These are phyloP conservation scores for Celastrina argiolus DNA, from an alignment of 2,888 invertebrate species.

Conservation along the genomic window DNA sequence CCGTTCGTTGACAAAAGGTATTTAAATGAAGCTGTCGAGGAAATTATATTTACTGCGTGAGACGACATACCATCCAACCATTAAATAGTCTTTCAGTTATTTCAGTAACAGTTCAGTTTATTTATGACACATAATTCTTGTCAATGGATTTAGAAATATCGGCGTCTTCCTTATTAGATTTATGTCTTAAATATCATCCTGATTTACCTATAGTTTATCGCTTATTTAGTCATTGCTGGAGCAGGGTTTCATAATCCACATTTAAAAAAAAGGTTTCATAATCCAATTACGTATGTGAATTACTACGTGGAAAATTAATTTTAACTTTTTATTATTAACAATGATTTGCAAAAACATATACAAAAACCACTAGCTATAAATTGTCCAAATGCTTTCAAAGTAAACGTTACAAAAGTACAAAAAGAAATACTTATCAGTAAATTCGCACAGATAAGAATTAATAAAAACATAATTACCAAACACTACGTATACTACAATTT, in stretches of 20 bases:
- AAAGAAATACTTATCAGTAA: not conserved
- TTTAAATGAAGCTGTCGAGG: conserved; percentile 76
- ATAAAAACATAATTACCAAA: not conserved
- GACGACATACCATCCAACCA: conserved; percentile 54
- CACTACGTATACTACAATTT: not conserved
- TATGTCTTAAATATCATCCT: not conserved
- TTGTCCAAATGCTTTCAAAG: no score
- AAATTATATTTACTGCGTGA: conserved; percentile 69
- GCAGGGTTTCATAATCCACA: no score
- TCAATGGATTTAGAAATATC: not conserved
- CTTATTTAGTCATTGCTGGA: no score
- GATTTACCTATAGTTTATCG: not conserved
- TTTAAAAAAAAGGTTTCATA: no score
- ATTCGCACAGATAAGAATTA: not conserved
- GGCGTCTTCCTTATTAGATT: not conserved
- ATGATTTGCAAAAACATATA: no score
- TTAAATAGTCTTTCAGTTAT: conserved; percentile 50
- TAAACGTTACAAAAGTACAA: no score
- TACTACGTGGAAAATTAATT: no score
- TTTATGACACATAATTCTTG: conserved; percentile 17
- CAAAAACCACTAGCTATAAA: no score
- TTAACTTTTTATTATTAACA: no score
- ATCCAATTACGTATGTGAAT: no score
- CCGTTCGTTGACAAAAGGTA: conserved; percentile 78
- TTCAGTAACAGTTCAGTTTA: conserved; percentile 37